Base-by-base conservation (phyloP, 1,140 invertebrate genomes). In the Caenorhabditis brenneri region DNA sequence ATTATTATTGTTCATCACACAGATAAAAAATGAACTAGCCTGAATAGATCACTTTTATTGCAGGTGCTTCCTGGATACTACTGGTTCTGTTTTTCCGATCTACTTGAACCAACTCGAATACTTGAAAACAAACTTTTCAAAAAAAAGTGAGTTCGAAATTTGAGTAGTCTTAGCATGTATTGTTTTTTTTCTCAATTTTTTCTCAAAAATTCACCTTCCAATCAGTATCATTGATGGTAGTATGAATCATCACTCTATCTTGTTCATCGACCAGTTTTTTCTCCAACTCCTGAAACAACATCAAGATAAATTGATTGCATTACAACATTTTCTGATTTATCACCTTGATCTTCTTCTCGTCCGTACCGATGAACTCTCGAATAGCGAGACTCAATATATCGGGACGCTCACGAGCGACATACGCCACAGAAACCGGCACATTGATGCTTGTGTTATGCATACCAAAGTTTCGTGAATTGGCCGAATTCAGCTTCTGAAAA, bases 191-290 rank as follows among this genome's bases (percentile, higher is more conserved):
- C 1, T 1, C 15, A 19, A 42, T 60, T 39, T 24, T 24, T 51
- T 55, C 29, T 53, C 5, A 0, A 16, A 1, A 16, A 24, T 4
- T 69, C 31, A 84, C 82, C 82, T 84, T 84, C 65, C 65, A 84
- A 58, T 85, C 84, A 2, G 81, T 60, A n/a, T 81, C 81, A 49
- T 81, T 81, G 27, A 85, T 46, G n/a, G n/a, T 48, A 19, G 82
- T 69, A 78, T 85, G 80, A 22, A 85, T 80, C 84, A 85, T 85
- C 24, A 85, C 84, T 65, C 84, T 19, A 33, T 65, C 48, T 3
- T 24, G 42, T 36, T 46, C 49, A 16, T 85, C 80, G 0, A 22
- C 46, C 15, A 55, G 39, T 24, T 15, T 24, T n/a, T 78, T 79
- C 31, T 51, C 46, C 10, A 79, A n/a, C n/a, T 22, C 51, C 29